A percentile compares a stretch with the other conserved stretches of the same genome.
Evolutionary conservation across 2,113 vertebrate species (phyloP).

Genomic region (Gymnocephalus cernua): DNA sequence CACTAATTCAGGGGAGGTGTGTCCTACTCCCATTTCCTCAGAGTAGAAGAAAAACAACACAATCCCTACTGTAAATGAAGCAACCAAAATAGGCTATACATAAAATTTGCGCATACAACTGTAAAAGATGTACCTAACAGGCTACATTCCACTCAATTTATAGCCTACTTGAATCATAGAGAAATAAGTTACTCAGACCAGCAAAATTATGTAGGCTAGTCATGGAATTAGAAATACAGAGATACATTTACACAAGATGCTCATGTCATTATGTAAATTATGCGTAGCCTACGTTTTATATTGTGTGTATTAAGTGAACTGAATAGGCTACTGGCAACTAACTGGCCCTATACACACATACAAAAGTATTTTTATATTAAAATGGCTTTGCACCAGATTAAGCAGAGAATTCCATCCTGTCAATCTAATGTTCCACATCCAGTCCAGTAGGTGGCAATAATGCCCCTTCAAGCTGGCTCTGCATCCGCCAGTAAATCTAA

Average conservation of each 20-base stretch:
- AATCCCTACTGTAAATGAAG: too few species aligned
- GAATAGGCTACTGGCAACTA: too few species aligned
- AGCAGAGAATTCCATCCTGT: neutral
- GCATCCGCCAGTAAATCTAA: neutral
- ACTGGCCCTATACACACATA: neutral
- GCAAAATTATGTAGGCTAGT: neutral
- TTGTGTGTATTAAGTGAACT: neutral
- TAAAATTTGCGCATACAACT: neutral
- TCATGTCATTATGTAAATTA: neutral
- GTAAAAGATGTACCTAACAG: too few species aligned
- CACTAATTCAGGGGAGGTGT: neutral
- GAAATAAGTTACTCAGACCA: neutral
- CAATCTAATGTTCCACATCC: neutral
- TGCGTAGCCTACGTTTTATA: neutral
- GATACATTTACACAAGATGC: neutral
- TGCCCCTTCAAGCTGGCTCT: neutral
- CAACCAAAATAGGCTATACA: too few species aligned
- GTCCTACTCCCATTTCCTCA: neutral
- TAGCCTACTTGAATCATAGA: neutral
- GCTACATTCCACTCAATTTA: too few species aligned
- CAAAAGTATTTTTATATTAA: neutral
- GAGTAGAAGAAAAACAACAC: too few species aligned
- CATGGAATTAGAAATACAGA: neutral
- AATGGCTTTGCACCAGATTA: neutral
- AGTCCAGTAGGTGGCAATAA: constrained; percentile 37